A percentile compares a stretch with the other conserved stretches of the same genome.
Evolutionary conservation across 2,113 vertebrate genomes (phyloP).

Genomic region (Verasper variegatus): DNA sequence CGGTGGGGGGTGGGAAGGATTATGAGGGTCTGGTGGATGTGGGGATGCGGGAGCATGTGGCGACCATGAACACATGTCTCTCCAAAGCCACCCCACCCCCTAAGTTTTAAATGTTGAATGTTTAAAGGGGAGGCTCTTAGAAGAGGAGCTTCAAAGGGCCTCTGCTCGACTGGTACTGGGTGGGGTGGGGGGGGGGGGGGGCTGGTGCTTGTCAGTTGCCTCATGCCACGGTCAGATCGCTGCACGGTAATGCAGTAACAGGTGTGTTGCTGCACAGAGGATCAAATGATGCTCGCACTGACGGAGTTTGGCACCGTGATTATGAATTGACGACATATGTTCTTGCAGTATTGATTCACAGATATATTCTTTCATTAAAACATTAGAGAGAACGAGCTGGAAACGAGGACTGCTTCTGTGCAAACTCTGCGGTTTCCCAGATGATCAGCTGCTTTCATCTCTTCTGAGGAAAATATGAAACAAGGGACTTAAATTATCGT

Average conservation of each 20-base stretch:
- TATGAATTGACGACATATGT: background rate
- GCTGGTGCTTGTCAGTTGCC: conserved; percentile 36
- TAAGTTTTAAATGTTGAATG: conserved; percentile 70
- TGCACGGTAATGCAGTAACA: conserved; percentile 21
- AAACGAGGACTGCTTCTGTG: conserved; percentile 35
- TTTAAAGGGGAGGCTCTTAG: conserved; percentile 68
- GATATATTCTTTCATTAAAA: conserved; percentile 49
- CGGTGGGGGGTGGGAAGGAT: conserved; percentile 45
- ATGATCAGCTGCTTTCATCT: conserved; percentile 55
- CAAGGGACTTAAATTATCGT: background rate
- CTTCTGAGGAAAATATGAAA: conserved; percentile 24
- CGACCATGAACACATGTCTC: conserved; percentile 33
- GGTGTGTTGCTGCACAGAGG: conserved; percentile 8
- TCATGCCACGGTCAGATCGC: conserved; percentile 33
- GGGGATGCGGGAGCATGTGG: conserved; percentile 2
- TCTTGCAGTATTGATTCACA: conserved; percentile 12
- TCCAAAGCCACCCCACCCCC: background rate
- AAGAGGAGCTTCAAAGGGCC: conserved; percentile 70
- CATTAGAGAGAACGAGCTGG: conserved; percentile 39
- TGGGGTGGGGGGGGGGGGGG: background rate
- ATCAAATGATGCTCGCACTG: background rate
- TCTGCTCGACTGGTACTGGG: conserved; percentile 27
- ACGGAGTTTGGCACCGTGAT: background rate
- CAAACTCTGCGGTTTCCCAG: conserved; percentile 23
- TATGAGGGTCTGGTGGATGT: conserved; percentile 40